Conservation (phyloP, 2,113 vertebrate genomes). For the Cebidichthys violaceus region DNA sequence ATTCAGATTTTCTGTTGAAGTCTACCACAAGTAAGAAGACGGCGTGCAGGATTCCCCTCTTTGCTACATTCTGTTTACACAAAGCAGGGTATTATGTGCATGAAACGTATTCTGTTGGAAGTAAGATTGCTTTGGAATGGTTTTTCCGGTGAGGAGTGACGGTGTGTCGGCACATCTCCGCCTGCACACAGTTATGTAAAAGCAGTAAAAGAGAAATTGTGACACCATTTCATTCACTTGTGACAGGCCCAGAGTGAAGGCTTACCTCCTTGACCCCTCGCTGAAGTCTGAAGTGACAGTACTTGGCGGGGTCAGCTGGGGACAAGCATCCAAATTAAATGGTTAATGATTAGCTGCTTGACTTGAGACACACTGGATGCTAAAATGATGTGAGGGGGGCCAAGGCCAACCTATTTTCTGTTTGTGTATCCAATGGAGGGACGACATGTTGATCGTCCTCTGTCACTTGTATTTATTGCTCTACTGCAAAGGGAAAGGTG, state of each 20-base stretch:
- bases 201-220: not conserved
- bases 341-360: conserved; percentile 73
- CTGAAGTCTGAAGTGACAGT: conserved; percentile 44
- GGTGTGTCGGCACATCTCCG: not conserved
- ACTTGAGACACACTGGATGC: conserved; percentile 39
- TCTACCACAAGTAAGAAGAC: not conserved
- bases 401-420: conserved; percentile 53
- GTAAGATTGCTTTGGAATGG: not conserved
- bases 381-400: conserved; percentile 59
- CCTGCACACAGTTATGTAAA: not conserved
- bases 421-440: conserved; percentile 37
- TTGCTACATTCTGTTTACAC: not conserved
- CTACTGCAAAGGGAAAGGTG: conserved; percentile 55
- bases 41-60: not conserved
- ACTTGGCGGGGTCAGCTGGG: conserved; percentile 49
- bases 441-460: conserved; percentile 53
- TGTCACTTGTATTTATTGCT: conserved; percentile 70
- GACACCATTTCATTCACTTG: conserved; percentile 15
- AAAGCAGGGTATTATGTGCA: not conserved
- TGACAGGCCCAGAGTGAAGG: conserved; percentile 6
- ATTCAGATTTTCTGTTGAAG: not conserved
- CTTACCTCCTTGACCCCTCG: conserved; percentile 51
- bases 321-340: conserved; percentile 68
- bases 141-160: not conserved
- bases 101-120: not conserved